These are phyloP conservation scores for Coelopa pilipes DNA, from an alignment of 2,888 invertebrate genomes.

Conservation along the genomic window DNA sequence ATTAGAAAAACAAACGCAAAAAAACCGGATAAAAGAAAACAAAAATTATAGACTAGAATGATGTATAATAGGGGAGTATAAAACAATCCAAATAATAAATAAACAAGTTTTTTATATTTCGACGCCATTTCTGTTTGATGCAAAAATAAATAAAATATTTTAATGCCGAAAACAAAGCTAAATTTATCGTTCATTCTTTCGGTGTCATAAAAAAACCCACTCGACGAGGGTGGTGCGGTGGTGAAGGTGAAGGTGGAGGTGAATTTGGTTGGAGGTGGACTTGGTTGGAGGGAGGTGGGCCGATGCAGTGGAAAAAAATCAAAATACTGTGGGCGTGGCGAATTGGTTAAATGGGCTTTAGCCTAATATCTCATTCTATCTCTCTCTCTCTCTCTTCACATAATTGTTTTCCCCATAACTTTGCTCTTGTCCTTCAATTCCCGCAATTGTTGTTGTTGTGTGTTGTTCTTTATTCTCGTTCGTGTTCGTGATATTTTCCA, in stretches of 20 bases:
- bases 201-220: background rate
- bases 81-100: conserved; percentile 1
- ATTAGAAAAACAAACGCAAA: too few species aligned
- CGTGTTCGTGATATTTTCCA: too few species aligned
- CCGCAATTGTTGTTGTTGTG: too few species aligned
- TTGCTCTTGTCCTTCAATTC: too few species aligned
- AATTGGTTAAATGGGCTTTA: too few species aligned
- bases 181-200: background rate
- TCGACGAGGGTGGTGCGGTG: background rate
- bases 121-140: background rate
- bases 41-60: too few species aligned
- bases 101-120: background rate
- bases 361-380: too few species aligned
- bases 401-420: too few species aligned
- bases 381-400: too few species aligned
- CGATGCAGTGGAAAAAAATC: background rate
- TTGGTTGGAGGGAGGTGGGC: background rate
- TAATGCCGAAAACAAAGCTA: background rate
- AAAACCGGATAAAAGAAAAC: too few species aligned
- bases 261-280: background rate
- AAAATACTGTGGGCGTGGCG: background rate
- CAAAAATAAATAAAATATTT: conserved; percentile 6
- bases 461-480: too few species aligned
- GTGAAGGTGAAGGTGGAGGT: background rate
- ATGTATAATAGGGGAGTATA: background rate